Evolutionary conservation across 2,888 invertebrate genomes (phyloP).

Genomic region (Reticulitermes lucifugus): DNA sequence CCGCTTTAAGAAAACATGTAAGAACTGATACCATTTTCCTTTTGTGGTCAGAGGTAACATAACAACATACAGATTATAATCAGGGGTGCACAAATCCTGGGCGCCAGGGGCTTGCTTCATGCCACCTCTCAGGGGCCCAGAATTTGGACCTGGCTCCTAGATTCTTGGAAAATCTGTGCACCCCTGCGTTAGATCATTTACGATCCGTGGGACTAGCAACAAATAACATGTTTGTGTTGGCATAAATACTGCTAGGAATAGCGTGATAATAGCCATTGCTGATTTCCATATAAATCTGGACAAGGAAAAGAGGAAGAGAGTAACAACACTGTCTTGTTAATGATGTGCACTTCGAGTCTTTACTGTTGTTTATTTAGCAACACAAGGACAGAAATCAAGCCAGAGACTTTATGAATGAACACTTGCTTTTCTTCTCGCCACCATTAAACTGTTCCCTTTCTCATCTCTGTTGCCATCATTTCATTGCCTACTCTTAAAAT

Average conservation of each 20-base stretch:
- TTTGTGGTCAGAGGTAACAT: no score
- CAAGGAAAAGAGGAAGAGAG: neutral
- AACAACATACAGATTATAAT: neutral
- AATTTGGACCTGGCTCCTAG: no score
- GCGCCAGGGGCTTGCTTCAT: no score
- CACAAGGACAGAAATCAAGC: neutral
- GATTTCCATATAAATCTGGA: neutral
- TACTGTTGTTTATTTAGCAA: slow-evolving; percentile 7
- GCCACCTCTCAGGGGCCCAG: no score
- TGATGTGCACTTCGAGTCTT: neutral
- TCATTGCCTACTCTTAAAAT: slow-evolving; percentile 8
- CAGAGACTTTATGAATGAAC: neutral
- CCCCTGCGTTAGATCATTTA: neutral
- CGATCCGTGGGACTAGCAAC: neutral
- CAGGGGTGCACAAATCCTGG: no score
- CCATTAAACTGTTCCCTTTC: neutral
- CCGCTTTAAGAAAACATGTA: no score
- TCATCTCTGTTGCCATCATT: slow-evolving; percentile 3
- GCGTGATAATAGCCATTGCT: neutral
- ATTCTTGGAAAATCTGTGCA: no score
- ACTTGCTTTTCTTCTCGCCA: neutral
- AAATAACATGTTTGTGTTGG: neutral
- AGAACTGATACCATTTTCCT: no score
- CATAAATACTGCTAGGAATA: neutral
- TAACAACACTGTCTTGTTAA: neutral